Base-by-base conservation (phyloP, 2,797 vertebrate species). In the Alfaro cultratus region DNA sequence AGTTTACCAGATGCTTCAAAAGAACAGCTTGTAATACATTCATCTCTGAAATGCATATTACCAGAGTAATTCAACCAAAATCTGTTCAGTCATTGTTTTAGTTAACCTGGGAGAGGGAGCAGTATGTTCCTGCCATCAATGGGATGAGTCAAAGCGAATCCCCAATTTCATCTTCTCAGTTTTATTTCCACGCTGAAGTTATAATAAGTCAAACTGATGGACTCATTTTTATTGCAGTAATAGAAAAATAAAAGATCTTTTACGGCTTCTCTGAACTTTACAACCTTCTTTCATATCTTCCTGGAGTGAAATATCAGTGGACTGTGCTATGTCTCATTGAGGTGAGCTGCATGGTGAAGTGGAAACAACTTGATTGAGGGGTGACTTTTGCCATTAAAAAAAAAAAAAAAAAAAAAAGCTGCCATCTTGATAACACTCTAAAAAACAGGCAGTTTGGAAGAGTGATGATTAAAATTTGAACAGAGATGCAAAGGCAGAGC, bases 181-280 rank as follows among this genome's bases (percentile, higher is more conserved):
- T 74, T 82, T 72, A 80, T 86, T 77, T 75, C 39, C 45, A 72
- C 47, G 62, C 60, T 74, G 75, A 75, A 74, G 60, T 62, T 31
- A 43, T 57, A 79, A 84, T 86, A 86, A 83, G 84, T 84, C 60
- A 83, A 85, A 85, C 47, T 45, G 70, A 86, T 87, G 81, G 83
- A 84, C 68, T 85, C 72, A 85, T 91, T 86, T 83, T 75, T 71
- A 70, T 60, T 45, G 78, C 79, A 80, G 77, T 90, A 77, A 90
- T 85, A 84, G 16, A 81, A 86, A 81, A 82, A 82, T 83, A 85
- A 85, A 83, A 85, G 77, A 46, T 78, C n/a, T 82, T 85, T 89
- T 84, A 83, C 70, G 60, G 75, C 45, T 80, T 86, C 75, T 43
- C 74, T 84, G 84, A 82, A 81, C 79, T 90, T 89, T 80, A 83